Base-by-base conservation (phyloP, 2,888 invertebrate species). In the Hyalella azteca region DNA sequence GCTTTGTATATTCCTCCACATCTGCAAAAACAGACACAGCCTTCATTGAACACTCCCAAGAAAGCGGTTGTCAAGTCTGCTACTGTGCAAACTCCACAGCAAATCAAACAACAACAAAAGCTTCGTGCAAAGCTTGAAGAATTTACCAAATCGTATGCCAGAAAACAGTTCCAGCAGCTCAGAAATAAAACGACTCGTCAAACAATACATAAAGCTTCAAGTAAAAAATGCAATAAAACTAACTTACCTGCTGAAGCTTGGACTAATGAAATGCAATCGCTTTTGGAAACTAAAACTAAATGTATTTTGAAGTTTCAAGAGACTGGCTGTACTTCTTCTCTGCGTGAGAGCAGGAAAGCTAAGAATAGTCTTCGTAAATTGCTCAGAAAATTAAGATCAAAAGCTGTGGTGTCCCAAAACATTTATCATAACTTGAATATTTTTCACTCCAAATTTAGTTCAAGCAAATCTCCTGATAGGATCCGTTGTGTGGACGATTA, bases 1-100 rank as follows among this genome's bases (percentile, higher is more conserved):
- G 66, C 66, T 7, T 13, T 66, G 66, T 66, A 66, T 22, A 66
- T 66, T 36, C 66, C 66, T 19, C 66, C 66, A 19, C 66, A 66
- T 36, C 19, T 66, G 36, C 66, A 66, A 19, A 66, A 29, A 36
- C 66, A 66, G n/a, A 36, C 66, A 5, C 66, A 66, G 36, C 66
- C 32, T 7, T 22, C 66, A 2, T n/a, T 66, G n/a, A n/a, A 19
- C 19, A 36, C 66, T 36, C 36, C 29, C 39, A 66, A 66, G 29
- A 32, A 66, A 13, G 2, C 66, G 7, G 66, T 66, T 66, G 29
- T 19, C 66, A 66, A 36, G 36, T 66, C 36, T 4, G 19, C 19
- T 66, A 13, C 19, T 15, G 1, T 36, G 36, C 32, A 22, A 3
- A 32, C 66, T 15, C 13, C 39, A 9, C 66, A 66, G 19, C 66